These are phyloP conservation scores for Trypoxylus dichotomus DNA, from an alignment of 1,140 invertebrate genomes.

Conservation along the genomic window DNA sequence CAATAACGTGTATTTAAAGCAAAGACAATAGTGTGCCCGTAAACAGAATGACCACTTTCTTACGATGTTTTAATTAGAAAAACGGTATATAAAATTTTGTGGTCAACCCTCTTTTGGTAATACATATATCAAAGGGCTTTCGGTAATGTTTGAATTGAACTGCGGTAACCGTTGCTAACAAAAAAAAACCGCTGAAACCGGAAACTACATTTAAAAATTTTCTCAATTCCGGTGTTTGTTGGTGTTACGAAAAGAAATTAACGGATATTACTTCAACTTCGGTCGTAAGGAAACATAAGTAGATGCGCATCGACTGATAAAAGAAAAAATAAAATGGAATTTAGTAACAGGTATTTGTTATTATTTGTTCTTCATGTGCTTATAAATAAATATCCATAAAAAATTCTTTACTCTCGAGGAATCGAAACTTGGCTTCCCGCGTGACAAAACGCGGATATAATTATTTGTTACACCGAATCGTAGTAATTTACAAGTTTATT, in stretches of 20 bases:
- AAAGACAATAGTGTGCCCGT: not conserved
- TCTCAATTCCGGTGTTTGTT: conserved; percentile 22
- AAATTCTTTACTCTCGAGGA: conserved; percentile 32
- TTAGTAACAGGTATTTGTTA: not conserved
- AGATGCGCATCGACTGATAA: not conserved
- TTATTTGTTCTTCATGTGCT: not conserved
- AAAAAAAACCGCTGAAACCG: not conserved
- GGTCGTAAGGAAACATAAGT: not conserved
- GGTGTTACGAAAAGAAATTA: not conserved
- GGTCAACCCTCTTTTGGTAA: not conserved
- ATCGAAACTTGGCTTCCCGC: conserved; percentile 36
- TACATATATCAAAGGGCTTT: not conserved
- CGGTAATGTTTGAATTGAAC: not conserved
- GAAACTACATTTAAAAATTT: conserved; percentile 16
- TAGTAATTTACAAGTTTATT: no score
- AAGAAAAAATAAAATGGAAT: conserved; percentile 3
- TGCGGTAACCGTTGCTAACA: not conserved
- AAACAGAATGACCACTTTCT: not conserved
- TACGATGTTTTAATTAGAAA: not conserved
- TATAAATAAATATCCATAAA: not conserved
- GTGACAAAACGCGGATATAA: conserved; percentile 35
- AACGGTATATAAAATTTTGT: not conserved
- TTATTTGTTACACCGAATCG: no score
- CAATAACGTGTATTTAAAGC: not conserved
- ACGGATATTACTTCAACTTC: conserved; percentile 23